Base-by-base conservation (phyloP, 2,888 invertebrate species). In the Tillus elongatus region DNA sequence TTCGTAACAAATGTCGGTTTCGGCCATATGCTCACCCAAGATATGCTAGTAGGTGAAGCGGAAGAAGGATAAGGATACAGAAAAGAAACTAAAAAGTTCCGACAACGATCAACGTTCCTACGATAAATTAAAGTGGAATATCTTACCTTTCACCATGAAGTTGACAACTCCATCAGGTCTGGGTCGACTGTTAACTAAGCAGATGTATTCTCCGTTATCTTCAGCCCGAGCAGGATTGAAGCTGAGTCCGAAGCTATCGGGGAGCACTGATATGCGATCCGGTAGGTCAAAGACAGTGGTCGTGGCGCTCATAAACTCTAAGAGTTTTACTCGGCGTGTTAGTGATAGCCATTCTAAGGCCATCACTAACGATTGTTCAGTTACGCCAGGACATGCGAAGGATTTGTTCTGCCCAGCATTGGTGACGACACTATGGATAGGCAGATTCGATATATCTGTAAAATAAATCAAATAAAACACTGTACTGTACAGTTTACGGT, bases 121-220 rank as follows among this genome's bases (percentile, higher is more conserved):
- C n/a, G n/a, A n/a, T n/a, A n/a, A n/a, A n/a, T n/a, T n/a, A n/a
- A n/a, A n/a, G n/a, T n/a, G n/a, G n/a, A n/a, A n/a, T n/a, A n/a
- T 57, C 70, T 70, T 64, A 80, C 80, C 80, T 71, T 78, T 75
- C 40, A 81, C 79, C 48, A 75, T 68, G 50, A 81, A 72, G 53
- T 73, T 71, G 45, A 79, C 71, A 48, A 79, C 68, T 26, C 74
- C 74, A 57, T 80, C 78, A 10, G 79, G 77, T 57, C 73, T 72
- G 39, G 75, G 75, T 30, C 79, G 69, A 58, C 74, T 76, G 64
- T 81, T 81, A 52, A 79, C 77, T 47, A 79, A 67, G 53, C 80
- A 81, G 50, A 74, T 71, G 57, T 81, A 81, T 54, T 77, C 75
- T 28, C 75, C 77, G 47, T 73, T 76, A 61, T 80, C 80, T 40